Evolutionary conservation across 2,888 invertebrate genomes (phyloP).

Genomic region (Sminthurides aquaticus): DNA sequence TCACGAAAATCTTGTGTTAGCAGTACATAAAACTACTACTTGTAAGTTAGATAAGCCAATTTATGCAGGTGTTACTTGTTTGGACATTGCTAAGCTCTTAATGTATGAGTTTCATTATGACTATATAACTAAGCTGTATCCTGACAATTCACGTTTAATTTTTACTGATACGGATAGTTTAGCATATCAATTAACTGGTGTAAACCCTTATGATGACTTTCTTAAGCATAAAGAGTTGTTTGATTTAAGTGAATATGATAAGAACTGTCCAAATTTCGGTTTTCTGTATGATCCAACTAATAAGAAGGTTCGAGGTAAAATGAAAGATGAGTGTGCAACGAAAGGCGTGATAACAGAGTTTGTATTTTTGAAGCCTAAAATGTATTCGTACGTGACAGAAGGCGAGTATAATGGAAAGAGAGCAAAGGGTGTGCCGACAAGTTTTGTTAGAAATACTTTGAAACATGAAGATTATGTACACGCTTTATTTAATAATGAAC

Average conservation of each 20-base stretch:
- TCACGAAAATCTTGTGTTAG: slow-evolving; percentile 35
- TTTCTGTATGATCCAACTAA: slow-evolving; percentile 35
- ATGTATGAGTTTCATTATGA: slow-evolving; percentile 44
- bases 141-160: slow-evolving; percentile 29
- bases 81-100: slow-evolving; percentile 40
- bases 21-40: slow-evolving; percentile 27
- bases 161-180: slow-evolving; percentile 45
- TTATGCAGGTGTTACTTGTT: slow-evolving; percentile 37
- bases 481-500: background rate
- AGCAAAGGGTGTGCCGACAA: slow-evolving; percentile 13
- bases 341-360: slow-evolving; percentile 38
- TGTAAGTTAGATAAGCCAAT: slow-evolving; percentile 36
- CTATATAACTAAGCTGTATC: slow-evolving; percentile 33
- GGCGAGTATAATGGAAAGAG: background rate
- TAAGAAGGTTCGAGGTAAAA: slow-evolving; percentile 44
- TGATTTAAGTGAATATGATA: slow-evolving; percentile 42
- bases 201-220: slow-evolving; percentile 39
- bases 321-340: slow-evolving; percentile 43
- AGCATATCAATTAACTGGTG: slow-evolving; percentile 36
- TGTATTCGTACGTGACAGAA: slow-evolving; percentile 7
- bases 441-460: background rate
- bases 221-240: slow-evolving; percentile 27
- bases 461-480: slow-evolving; percentile 4
- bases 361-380: too few species aligned
- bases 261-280: slow-evolving; percentile 28